Conservation (phyloP, 2,797 vertebrate species). For the Hyperoplus immaculatus region DNA sequence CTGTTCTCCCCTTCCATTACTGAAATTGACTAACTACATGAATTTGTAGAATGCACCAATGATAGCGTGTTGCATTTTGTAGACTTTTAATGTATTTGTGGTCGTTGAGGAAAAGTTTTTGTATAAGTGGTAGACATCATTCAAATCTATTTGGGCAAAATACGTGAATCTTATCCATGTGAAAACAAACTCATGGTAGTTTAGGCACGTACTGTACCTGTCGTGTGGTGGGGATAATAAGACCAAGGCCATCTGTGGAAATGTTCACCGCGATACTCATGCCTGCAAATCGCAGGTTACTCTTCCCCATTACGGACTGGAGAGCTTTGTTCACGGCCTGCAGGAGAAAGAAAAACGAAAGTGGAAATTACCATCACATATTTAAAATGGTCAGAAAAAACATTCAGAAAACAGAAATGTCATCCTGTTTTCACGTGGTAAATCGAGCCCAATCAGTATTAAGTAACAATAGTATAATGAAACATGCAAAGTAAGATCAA, state of each 20-base stretch:
- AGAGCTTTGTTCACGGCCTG: conserved; percentile 93
- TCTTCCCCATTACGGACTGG: conserved; percentile 93
- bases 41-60: not conserved
- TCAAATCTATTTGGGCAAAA: not conserved
- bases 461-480: not conserved
- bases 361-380: not conserved
- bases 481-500: conserved; percentile 23
- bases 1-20: not conserved
- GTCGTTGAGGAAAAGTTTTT: not conserved
- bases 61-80: not conserved
- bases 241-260: conserved; percentile 92
- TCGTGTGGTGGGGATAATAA: conserved; percentile 92
- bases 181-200: not conserved
- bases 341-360: not conserved
- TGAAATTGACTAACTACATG: not conserved
- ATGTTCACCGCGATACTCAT: conserved; percentile 95
- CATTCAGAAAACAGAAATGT: conserved; percentile 4
- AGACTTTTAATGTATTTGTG: not conserved
- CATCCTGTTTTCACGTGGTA: not conserved
- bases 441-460: not conserved
- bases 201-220: conserved; percentile 84
- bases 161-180: not conserved
- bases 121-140: not conserved
- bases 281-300: conserved; percentile 95
- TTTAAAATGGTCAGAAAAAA: not conserved